Evolutionary conservation across 2,888 invertebrate genomes (phyloP).

Genomic region (Subacronicta megacephala): DNA sequence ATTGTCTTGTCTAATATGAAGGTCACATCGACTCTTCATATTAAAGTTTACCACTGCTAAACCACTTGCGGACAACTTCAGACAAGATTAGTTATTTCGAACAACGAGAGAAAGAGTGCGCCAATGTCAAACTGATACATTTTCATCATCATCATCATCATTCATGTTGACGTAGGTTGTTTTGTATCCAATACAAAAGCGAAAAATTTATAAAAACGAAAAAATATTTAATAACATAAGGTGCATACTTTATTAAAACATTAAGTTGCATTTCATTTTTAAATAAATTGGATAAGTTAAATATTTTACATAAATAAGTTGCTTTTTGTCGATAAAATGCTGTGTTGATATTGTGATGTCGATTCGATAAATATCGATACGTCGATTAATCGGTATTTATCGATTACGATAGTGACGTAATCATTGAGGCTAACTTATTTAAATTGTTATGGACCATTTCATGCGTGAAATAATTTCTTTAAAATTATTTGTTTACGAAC

Average conservation of each 20-base stretch:
- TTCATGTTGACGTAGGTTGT: no score
- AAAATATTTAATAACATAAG: conserved; percentile 3
- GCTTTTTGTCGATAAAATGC: conserved; percentile 22
- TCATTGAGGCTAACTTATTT: conserved; percentile 47
- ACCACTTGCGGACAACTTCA: no score
- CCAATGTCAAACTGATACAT: no score
- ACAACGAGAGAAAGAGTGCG: no score
- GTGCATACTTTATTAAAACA: conserved; percentile 17
- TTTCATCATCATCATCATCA: no score
- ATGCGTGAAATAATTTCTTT: conserved; percentile 8
- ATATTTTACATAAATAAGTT: conserved; percentile 35
- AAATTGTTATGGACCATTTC: conserved; percentile 40
- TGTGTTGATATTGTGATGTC: conserved; percentile 16
- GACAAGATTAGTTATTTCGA: no score
- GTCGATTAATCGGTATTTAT: conserved; percentile 10
- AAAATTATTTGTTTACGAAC: conserved; percentile 42
- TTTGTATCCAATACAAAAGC: conserved; percentile 24
- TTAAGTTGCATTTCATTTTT: conserved; percentile 42
- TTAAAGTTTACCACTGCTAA: no score
- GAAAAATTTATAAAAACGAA: conserved; percentile 13
- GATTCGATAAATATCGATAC: conserved; percentile 22
- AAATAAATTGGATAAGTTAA: conserved; percentile 22
- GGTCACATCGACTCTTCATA: no score
- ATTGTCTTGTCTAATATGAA: no score
- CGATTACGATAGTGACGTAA: conserved; percentile 21